Conservation (phyloP, 2,113 vertebrate genomes). For the Oncorhynchus kisutch region DNA sequence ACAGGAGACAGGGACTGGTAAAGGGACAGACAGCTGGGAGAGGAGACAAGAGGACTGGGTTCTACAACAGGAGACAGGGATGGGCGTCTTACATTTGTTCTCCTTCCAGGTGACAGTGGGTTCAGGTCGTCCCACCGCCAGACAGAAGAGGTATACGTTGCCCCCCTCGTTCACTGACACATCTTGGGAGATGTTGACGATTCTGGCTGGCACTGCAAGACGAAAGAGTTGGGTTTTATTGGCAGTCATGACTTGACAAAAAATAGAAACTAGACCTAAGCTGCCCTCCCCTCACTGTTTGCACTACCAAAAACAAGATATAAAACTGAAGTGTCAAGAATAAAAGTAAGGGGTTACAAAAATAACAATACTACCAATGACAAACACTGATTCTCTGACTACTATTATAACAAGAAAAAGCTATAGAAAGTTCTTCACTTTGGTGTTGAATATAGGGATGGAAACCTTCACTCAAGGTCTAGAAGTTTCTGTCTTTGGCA, state of each 20-base stretch:
- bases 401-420: no score
- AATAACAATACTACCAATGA: no score
- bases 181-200: slow-evolving; percentile 87
- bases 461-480: no score
- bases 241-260: background rate
- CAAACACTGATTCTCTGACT: no score
- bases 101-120: slow-evolving; percentile 88
- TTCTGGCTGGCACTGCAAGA: slow-evolving; percentile 83
- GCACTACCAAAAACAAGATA: slow-evolving; percentile 16
- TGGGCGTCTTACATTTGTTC: slow-evolving; percentile 80
- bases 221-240: background rate
- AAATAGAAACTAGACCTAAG: background rate
- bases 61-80: background rate
- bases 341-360: no score
- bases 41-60: no score
- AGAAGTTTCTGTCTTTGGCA: no score
- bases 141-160: slow-evolving; percentile 83
- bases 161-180: slow-evolving; percentile 87
- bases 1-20: no score
- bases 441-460: no score
- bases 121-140: slow-evolving; percentile 85
- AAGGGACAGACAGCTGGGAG: no score
- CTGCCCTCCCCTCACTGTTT: slow-evolving; percentile 25
- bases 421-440: no score
- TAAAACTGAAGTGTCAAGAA: no score